Conservation (phyloP, 2,888 invertebrate genomes). For the Aquatica leii region DNA sequence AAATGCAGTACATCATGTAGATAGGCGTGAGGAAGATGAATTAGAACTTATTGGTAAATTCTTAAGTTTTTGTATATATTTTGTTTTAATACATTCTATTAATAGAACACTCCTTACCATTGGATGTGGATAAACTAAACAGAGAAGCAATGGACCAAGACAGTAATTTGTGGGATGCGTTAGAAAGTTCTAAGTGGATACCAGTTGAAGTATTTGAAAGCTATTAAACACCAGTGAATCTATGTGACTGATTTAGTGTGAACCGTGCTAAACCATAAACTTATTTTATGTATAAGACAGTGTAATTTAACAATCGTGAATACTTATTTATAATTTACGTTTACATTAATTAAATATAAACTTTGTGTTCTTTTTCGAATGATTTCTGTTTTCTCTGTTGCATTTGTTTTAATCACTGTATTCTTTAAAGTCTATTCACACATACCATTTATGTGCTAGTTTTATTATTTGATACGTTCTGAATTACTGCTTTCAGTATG, state of each 20-base stretch:
- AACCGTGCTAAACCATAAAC: too few species aligned
- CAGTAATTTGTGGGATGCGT: conserved; percentile 79
- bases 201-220: conserved; percentile 78
- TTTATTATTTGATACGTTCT: too few species aligned
- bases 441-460: too few species aligned
- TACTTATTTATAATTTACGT: too few species aligned
- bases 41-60: conserved; percentile 75
- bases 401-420: too few species aligned
- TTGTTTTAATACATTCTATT: not conserved
- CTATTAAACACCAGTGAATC: conserved; percentile 54
- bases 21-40: conserved; percentile 67
- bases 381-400: too few species aligned
- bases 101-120: conserved; percentile 75
- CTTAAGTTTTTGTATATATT: conserved; percentile 5
- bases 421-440: too few species aligned
- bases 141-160: conserved; percentile 79
- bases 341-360: too few species aligned
- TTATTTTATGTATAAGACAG: too few species aligned
- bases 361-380: too few species aligned
- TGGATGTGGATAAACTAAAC: conserved; percentile 81
- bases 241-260: not conserved
- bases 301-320: too few species aligned
- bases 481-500: too few species aligned
- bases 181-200: conserved; percentile 86
- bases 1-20: conserved; percentile 42